phyloP scores from a whole-genome alignment of 2,113 vertebrate genomes.

The Siniperca knerii region DNA sequence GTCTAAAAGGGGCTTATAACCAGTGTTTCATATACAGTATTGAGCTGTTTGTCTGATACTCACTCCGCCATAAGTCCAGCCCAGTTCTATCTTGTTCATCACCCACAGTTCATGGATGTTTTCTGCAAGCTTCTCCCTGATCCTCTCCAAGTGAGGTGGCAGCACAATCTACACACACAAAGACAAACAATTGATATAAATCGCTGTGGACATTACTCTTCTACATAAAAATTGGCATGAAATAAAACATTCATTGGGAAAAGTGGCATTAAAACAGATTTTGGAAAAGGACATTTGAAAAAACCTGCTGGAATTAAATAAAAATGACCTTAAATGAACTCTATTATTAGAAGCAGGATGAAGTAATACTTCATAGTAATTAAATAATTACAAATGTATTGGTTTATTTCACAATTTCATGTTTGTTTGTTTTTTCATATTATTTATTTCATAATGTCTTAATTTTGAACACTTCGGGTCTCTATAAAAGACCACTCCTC shows the following conservation, averaged over 20 bases:
- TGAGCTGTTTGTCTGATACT: conserved; percentile 54
- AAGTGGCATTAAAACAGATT: not conserved
- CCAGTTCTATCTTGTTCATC: conserved; percentile 98
- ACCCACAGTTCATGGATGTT: conserved; percentile 99
- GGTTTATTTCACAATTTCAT: not conserved
- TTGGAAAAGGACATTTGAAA: not conserved
- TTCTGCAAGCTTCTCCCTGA: conserved; percentile 95
- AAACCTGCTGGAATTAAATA: not conserved
- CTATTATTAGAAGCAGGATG: not conserved
- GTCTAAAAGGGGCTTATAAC: not conserved
- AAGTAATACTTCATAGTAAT: not conserved
- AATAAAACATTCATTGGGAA: not conserved
- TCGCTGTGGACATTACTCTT: no score
- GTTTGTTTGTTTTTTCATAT: not conserved
- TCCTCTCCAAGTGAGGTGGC: conserved; percentile 93
- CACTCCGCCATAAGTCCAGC: conserved; percentile 95
- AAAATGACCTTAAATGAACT: not conserved
- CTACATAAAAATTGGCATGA: not conserved
- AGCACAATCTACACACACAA: conserved; percentile 88
- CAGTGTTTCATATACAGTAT: not conserved
- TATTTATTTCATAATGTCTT: not conserved
- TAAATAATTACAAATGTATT: not conserved
- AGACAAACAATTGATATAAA: not conserved
- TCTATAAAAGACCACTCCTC: not conserved
- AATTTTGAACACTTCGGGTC: not conserved